Evolutionary conservation across 1,140 invertebrate species (phyloP).

Genomic region (Cataglyphis hispanica): DNA sequence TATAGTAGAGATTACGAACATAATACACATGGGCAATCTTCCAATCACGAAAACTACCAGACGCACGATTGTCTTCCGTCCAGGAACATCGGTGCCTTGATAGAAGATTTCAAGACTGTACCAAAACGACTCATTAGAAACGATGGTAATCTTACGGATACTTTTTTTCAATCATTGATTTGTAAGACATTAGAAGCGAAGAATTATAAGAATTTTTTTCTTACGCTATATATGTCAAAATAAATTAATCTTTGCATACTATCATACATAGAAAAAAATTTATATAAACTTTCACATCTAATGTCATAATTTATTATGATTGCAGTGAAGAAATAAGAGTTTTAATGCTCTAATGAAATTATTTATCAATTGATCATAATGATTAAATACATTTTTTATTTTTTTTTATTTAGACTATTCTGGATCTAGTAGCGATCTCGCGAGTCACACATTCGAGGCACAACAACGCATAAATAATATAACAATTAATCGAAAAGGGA

Average conservation of each 20-base stretch:
- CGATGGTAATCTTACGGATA: slow-evolving; percentile 69
- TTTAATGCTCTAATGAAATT: background rate
- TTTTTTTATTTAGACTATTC: slow-evolving; percentile 72
- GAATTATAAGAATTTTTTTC: too few relatives aligned
- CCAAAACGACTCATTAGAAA: slow-evolving; percentile 72
- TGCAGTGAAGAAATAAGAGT: too few relatives aligned
- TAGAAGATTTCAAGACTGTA: slow-evolving; percentile 47
- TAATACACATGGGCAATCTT: slow-evolving; percentile 46
- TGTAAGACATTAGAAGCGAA: background rate
- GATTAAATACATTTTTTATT: slow-evolving; percentile 19
- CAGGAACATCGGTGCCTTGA: slow-evolving; percentile 57
- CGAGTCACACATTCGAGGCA: slow-evolving; percentile 74
- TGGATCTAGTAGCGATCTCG: slow-evolving; percentile 78
- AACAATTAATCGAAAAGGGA: slow-evolving; percentile 78
- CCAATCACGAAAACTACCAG: slow-evolving; percentile 59
- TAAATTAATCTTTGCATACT: too few relatives aligned
- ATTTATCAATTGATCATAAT: background rate
- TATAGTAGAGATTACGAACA: slow-evolving; percentile 40
- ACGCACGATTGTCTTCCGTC: slow-evolving; percentile 57
- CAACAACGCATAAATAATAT: slow-evolving; percentile 76
- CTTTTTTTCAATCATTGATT: background rate
- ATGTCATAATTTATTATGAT: too few relatives aligned
- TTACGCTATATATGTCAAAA: too few relatives aligned
- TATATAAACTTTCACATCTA: too few relatives aligned
- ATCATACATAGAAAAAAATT: too few relatives aligned